Base-by-base conservation (phyloP, 2,113 vertebrate species). In the Brachyistius frenatus region DNA sequence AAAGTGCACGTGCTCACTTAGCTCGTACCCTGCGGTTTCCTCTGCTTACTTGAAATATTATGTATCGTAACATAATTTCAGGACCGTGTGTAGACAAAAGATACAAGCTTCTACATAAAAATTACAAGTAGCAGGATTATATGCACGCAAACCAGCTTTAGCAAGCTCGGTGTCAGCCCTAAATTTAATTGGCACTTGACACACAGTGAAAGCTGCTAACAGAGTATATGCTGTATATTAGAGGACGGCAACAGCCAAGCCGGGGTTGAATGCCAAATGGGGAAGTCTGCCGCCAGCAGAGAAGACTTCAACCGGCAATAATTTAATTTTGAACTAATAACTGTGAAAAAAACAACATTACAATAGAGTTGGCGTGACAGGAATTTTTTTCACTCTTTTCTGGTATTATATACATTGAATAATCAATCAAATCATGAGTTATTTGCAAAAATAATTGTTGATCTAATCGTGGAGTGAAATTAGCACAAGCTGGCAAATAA, bases 181-280 rank as follows among this genome's bases (percentile, higher is more conserved):
- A 77, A 61, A 73, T 80, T 83, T 79, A 92, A 86, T 76, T 52
- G 81, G 56, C 74, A 87, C 75, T 88, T 83, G 58, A 89, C 76
- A 62, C 72, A 65, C 73, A 75, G 36, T 57, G 39, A 81, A 81
- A 86, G 85, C 83, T 67, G 69, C 64, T 62, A 73, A 80, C 66
- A 41, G 73, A 82, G 66, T 73, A 63, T 66, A 55, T 63, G 66
- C 76, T 76, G 53, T 54, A 57, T 81, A 74, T 87, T 73, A 83
- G 39, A 86, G 39, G 71, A 49, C 36, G 67, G 10, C 37, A 23
- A 80, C 57, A 73, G 67, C 73, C 47, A 72, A 76, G 53, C 9
- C 61, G 65, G 39, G 55, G 73, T 68, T 79, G 33, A 86, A 81
- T 83, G 72, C 58, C 66, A 85, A 68, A 61, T 66, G 55, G 60